phyloP scores from a whole-genome alignment of 2,113 vertebrate species.

The Hemibagrus wyckioides region DNA sequence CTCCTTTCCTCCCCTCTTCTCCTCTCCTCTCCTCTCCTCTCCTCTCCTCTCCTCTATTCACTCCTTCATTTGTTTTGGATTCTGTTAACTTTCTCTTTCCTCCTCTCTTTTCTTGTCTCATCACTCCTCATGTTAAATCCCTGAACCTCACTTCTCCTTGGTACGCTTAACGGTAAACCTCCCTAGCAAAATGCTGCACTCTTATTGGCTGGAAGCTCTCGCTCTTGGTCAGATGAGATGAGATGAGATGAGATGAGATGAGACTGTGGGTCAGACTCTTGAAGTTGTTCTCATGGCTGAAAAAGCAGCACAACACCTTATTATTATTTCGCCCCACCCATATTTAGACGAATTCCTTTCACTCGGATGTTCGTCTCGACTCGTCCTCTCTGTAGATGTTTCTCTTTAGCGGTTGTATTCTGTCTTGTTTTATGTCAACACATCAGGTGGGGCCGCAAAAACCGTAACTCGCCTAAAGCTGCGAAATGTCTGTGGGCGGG shows the following conservation, averaged over 20 bases:
- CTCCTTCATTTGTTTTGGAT: not conserved
- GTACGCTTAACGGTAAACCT: not conserved
- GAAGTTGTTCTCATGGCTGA: not conserved
- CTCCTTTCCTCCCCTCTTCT: no score
- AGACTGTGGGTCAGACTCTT: not conserved
- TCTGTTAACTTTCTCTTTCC: not conserved
- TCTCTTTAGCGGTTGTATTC: not conserved
- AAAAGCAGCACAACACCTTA: not conserved
- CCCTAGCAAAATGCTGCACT: not conserved
- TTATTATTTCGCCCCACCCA: conserved; percentile 1
- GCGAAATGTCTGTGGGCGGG: not conserved
- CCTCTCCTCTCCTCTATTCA: not conserved
- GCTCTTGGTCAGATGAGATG: no score
- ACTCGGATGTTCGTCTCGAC: not conserved
- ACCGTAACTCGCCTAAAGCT: not conserved
- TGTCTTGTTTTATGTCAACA: conserved; percentile 4
- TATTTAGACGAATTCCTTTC: conserved; percentile 6
- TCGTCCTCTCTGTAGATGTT: conserved; percentile 1
- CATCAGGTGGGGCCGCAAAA: not conserved
- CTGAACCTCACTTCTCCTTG: no score
- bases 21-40: not conserved
- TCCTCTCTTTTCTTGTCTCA: not conserved
- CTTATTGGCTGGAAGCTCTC: no score
- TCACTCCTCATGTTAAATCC: no score
- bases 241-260: no score